A percentile compares a stretch with the other conserved stretches of the same genome.
Conservation (phyloP, 2,797 vertebrate genomes). For the Poeciliopsis presidionis region DNA sequence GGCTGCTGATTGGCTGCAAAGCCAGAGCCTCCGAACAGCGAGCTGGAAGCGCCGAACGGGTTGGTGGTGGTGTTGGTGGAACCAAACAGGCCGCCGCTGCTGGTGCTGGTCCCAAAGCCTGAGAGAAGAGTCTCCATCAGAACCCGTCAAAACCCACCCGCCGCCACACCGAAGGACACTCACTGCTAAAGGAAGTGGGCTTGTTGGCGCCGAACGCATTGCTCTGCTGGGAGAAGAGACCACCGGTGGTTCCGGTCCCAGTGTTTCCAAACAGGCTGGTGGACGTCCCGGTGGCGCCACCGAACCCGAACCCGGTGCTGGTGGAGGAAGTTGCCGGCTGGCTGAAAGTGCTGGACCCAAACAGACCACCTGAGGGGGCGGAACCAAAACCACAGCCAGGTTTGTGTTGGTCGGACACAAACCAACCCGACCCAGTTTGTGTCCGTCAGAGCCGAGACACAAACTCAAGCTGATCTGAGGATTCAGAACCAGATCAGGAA, state of each 20-base stretch:
- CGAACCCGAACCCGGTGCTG: conserved; percentile 91
- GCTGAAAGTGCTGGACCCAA: conserved; percentile 90
- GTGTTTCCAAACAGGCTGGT: conserved; percentile 90
- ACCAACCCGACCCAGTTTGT: neutral
- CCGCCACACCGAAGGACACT: conserved; percentile 60
- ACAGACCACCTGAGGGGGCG: conserved; percentile 85
- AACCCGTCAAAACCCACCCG: neutral
- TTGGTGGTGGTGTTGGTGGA: conserved; percentile 90
- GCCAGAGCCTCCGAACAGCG: conserved; percentile 89
- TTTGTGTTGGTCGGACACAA: too few relatives aligned
- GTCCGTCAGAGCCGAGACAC: neutral
- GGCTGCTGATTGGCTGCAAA: conserved; percentile 88
- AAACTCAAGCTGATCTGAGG: too few relatives aligned
- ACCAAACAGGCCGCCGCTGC: conserved; percentile 91
- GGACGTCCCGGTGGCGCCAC: conserved; percentile 85
- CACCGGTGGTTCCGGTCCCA: conserved; percentile 83
- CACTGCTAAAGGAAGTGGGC: conserved; percentile 91
- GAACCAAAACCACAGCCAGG: too few relatives aligned
- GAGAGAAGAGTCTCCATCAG: conserved; percentile 1
- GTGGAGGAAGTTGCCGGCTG: conserved; percentile 93
- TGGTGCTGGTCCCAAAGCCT: conserved; percentile 94
- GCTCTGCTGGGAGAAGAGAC: conserved; percentile 92
- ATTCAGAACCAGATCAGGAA: too few relatives aligned
- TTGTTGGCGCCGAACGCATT: conserved; percentile 95
- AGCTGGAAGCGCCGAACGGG: conserved; percentile 89